These are phyloP conservation scores for Scaptodrosophila latifasciaeformis DNA, from an alignment of 2,888 invertebrate genomes.

Conservation along the genomic window DNA sequence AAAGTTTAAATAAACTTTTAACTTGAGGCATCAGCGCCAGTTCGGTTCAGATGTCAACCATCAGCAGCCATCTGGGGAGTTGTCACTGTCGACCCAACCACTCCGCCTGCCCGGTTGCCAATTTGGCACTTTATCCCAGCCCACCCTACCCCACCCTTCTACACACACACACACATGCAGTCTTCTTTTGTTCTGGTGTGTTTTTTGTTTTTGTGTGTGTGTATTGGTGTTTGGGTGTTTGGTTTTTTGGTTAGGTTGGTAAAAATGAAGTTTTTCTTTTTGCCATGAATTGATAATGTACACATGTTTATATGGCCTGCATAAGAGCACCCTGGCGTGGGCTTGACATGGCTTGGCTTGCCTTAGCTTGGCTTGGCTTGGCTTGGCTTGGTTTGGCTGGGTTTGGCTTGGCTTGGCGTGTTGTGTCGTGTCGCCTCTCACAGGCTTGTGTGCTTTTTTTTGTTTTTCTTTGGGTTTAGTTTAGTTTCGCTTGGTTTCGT, in stretches of 20 bases:
- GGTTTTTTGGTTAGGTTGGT: slow-evolving; percentile 45
- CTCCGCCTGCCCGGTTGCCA: slow-evolving; percentile 48
- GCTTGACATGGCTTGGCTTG: slow-evolving; percentile 8
- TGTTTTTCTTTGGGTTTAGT: too few relatives aligned
- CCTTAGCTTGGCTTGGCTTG: background rate
- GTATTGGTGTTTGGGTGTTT: slow-evolving; percentile 11
- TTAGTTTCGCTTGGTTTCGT: background rate
- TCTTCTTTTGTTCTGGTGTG: slow-evolving; percentile 14
- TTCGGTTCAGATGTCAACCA: slow-evolving; percentile 60
- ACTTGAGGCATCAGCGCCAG: slow-evolving; percentile 57
- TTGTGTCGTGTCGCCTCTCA: background rate
- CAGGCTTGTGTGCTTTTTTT: too few relatives aligned
- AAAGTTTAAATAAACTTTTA: slow-evolving; percentile 64
- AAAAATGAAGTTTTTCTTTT: slow-evolving; percentile 66
- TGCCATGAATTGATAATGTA: slow-evolving; percentile 67
- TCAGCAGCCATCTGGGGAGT: slow-evolving; percentile 57
- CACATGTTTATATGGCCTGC: slow-evolving; percentile 56
- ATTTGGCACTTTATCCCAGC: slow-evolving; percentile 55
- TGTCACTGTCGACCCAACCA: slow-evolving; percentile 41
- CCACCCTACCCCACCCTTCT: too few relatives aligned
- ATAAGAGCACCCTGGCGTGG: slow-evolving; percentile 9
- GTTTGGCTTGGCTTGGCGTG: too few relatives aligned
- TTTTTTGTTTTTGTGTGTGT: background rate
- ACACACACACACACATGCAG: background rate
- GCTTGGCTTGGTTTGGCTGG: background rate